Conservation (phyloP, 2,113 vertebrate species). For the Scopus umbretta region DNA sequence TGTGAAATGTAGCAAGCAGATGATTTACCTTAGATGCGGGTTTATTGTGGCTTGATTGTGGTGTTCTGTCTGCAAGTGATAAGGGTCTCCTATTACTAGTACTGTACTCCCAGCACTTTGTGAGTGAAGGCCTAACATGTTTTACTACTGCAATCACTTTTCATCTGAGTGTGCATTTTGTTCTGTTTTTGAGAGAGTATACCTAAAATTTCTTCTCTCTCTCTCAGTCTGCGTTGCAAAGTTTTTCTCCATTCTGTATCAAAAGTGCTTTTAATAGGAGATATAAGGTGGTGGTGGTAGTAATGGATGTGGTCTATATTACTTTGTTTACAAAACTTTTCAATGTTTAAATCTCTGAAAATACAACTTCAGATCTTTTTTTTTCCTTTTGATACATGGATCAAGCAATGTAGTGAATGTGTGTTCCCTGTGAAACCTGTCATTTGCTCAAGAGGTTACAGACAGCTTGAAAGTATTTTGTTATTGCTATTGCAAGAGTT, state of each 20-base stretch:
- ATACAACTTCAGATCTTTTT: neutral
- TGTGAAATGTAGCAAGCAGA: neutral
- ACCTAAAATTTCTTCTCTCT: neutral
- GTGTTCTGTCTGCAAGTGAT: neutral
- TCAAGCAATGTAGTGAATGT: neutral
- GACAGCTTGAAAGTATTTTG: slow-evolving; percentile 12
- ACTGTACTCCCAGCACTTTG: neutral
- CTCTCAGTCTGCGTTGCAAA: neutral
- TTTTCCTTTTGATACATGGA: neutral
- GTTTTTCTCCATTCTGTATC: neutral
- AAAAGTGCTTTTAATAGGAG: neutral
- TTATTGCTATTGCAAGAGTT: neutral
- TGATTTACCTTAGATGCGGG: neutral
- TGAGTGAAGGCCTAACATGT: neutral
- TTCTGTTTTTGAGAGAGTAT: neutral
- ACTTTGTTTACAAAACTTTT: neutral
- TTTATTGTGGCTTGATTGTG: neutral
- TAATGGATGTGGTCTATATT: neutral
- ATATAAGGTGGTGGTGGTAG: neutral
- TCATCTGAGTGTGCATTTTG: neutral
- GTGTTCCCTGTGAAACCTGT: slow-evolving; percentile 9
- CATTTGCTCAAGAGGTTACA: neutral
- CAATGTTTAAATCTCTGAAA: neutral
- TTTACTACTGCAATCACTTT: neutral
- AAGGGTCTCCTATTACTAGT: neutral